Evolutionary conservation across 2,888 invertebrate species (phyloP), one percentile per base, ranked within the genome.

Genomic region (Dendrolimus houi): DNA sequence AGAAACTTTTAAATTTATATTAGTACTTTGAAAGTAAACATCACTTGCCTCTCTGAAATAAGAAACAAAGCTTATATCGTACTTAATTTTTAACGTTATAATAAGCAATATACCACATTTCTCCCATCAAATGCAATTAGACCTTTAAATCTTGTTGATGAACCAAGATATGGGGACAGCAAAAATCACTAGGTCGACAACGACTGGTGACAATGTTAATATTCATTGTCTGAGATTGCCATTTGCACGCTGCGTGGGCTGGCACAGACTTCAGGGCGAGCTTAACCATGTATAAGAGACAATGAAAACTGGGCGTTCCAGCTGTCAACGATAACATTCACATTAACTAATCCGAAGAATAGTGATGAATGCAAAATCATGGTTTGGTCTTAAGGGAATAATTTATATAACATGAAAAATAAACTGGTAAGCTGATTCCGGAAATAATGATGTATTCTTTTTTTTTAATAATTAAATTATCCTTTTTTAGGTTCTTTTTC

Each of bases 291-390:
- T 83, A 85, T 87, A 83, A 85, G 79, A 85, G 82, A 90, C 87
- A 87, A 89, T 87, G 85, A 80, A 88, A 84, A 72, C 74, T 69
- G 84, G 88, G 87, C 87, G 88, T 82, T 77, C 83, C 77, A 81
- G 80, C 84, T 87, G 87, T 88, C 88, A 85, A 77, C 85, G 78
- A 77, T 82, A 82, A 86, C 85, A 83, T 88, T 87, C 85, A 84
- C 83, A 87, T 87, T 83, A 82, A 81, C 81, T 82, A 79, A 85
- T 85, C 81, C 74, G 72, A 76, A 74, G 75, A 76, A 73, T 72
- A 69, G 67, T 77, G 75, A 83, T 79, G 71, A 76, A 79, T 80
- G 79, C 79, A 74, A 82, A 82, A 84, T 79, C 75, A 69, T 80
- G 29, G 29, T 29, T 29, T 29, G 6, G 6, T 6, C 29, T 29